Evolutionary conservation across 1,140 invertebrate genomes (phyloP), one percentile per base, ranked within the genome.

Genomic region (Lasioglossum albipes): DNA sequence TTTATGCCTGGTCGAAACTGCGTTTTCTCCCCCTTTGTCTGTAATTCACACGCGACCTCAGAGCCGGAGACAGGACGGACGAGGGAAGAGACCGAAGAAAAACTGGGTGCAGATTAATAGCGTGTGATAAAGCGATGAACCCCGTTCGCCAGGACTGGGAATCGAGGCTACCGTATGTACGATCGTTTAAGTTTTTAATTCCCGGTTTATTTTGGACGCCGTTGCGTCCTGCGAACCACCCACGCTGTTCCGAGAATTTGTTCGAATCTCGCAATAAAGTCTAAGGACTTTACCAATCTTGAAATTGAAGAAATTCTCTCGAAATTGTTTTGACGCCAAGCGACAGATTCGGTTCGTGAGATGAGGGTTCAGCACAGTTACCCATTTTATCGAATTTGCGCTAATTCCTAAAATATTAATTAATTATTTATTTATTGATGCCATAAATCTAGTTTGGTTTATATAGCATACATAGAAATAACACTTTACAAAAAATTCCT

Each of bases 1-100:
- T 82, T 72, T 72, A 77, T 68, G 72, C 59, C 41, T 27, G 72
- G 45, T 75, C 67, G 66, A 57, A 66, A 68, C 68, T 41, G 54
- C 68, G 69, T 66, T 72, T 41, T 71, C 65, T 79, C 49, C n/a
- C 36, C 61, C 52, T 73, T 64, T 72, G 69, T 57, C 45, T 36
- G 62, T 67, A 45, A 64, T 45, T 62, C 69, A 54, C 49, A 68
- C 66, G 66, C 66, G 66, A 68, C 66, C 42, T 68, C 10, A 2
- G 27, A 27, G 31, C 12, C 5, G 5, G 62, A n/a, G n/a, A n/a
- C 16, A n/a, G 4, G 4, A 27, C 62, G 18, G 27, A 18, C 42
- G n/a, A 7, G 12, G 0, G 12, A 22, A 45, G 16, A 49, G 41
- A 67, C 41, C n/a, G 65, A 12, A 67, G 66, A 68, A 68, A 68